Evolutionary conservation across 1,140 invertebrate genomes (phyloP).

Genomic region (Hydropsyche tenuis): DNA sequence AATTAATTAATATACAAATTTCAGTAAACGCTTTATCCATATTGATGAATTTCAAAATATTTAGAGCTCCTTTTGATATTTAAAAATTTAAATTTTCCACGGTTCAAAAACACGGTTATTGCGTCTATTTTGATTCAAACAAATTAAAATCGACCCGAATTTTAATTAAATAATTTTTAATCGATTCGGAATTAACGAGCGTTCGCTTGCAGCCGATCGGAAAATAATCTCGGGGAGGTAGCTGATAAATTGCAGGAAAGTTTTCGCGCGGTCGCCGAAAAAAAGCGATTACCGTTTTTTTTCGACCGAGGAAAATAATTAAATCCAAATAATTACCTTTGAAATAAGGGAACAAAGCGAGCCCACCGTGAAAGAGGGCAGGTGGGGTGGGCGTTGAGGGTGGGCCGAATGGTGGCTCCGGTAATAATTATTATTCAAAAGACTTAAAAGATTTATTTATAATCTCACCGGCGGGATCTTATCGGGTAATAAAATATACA

Average conservation of each 20-base stretch:
- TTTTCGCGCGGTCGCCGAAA: conserved; percentile 44
- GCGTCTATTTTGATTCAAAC: no score
- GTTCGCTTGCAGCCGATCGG: conserved; percentile 1
- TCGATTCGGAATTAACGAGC: background rate
- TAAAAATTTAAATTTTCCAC: no score
- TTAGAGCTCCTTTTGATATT: no score
- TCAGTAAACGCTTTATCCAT: no score
- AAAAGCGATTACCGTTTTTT: conserved; percentile 41
- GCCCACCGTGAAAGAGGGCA: background rate
- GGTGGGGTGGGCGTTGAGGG: background rate
- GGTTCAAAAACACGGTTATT: no score
- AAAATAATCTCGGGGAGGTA: conserved; percentile 26
- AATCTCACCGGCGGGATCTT: conserved; percentile 51
- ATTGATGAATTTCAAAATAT: no score
- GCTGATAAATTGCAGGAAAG: conserved; percentile 45
- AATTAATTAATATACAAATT: no score
- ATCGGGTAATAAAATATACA: conserved; percentile 51
- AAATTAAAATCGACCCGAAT: background rate
- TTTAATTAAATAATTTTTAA: background rate
- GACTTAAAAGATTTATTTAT: conserved; percentile 51
- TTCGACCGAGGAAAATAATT: conserved; percentile 47
- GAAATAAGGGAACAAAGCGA: conserved; percentile 46
- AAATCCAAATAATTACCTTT: conserved; percentile 51
- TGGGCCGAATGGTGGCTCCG: background rate
- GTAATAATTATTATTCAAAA: conserved; percentile 52